Base-by-base conservation (phyloP, 2,113 vertebrate genomes). In the Girardinichthys multiradiatus region DNA sequence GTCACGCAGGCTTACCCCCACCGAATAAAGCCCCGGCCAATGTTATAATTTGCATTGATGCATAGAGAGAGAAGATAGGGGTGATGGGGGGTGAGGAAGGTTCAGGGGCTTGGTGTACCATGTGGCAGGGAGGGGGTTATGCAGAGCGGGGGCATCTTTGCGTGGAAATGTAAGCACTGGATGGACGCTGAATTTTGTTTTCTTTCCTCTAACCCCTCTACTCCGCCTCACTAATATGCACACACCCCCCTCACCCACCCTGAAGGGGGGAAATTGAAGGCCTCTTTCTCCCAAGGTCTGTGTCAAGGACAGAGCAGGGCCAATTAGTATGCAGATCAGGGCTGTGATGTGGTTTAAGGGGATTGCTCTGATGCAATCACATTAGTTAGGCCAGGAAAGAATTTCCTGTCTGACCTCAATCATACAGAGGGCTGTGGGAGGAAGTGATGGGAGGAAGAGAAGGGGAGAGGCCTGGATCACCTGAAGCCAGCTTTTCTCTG, bases 271-370 rank as follows among this genome's bases (percentile, higher is more conserved):
- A 92, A 91, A 93, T 90, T 45, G 94, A 94, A 93, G 95, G 89
- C 88, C 94, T 91, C 80, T 86, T 86, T 72, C 58, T 72, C 54
- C 67, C 92, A 95, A 97, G 96, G 96, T 97, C 96, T 96, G 87
- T 87, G 80, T 84, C 95, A 96, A 97, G 95, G 96, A 96, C 94
- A 89, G 84, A 91, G 83, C 60, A 24, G 63, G 87, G 94, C 94
- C 95, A 95, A 96, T 97, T 96, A 97, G 95, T 95, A 97, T 97
- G 97, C 96, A 97, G 96, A 97, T 97, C 95, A 95, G 93, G 94
- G 93, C 75, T 70, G 92, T 92, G 86, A 83, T 90, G 89, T 94
- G 94, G 95, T 97, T 96, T 96, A 97, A 96, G 96, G 95, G 95
- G 95, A 96, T 97, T 96, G 95, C 96, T 96, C 94, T 94, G 94